Conservation (phyloP, 2,113 vertebrate species). For the Enhydra lutris region DNA sequence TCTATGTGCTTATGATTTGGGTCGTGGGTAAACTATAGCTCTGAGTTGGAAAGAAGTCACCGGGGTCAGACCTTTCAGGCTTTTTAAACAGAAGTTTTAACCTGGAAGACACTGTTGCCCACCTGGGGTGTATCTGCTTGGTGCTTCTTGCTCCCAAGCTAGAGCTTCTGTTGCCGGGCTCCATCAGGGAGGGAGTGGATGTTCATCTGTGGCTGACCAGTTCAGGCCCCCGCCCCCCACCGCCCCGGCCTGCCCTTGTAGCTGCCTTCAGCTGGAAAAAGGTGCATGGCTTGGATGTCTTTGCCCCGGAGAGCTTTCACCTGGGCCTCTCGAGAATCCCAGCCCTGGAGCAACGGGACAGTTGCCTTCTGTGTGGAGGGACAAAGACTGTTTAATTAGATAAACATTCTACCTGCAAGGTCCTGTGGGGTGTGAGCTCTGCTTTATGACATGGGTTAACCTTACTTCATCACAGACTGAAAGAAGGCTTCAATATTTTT, state of each 20-base stretch:
- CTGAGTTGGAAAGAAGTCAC: constrained; percentile 66
- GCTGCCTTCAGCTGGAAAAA: background rate
- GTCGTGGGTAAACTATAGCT: constrained; percentile 64
- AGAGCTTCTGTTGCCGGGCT: background rate
- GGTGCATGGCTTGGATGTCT: background rate
- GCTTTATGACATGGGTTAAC: background rate
- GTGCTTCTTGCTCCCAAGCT: background rate
- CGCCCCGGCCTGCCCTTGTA: background rate
- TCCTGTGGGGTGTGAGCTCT: constrained; percentile 43
- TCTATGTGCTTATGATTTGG: constrained; percentile 77
- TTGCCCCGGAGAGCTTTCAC: background rate
- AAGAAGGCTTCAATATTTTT: background rate
- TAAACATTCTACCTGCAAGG: background rate
- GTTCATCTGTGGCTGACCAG: background rate
- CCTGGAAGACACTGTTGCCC: background rate
- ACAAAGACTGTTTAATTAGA: background rate
- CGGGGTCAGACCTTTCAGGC: background rate
- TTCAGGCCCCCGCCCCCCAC: background rate
- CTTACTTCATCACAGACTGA: background rate
- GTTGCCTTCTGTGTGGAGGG: background rate
- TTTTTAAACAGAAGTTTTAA: constrained; percentile 25
- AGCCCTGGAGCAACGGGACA: background rate
- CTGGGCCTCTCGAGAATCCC: background rate
- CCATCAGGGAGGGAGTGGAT: background rate
- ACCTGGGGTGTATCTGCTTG: background rate